phyloP scores from a whole-genome alignment of 1,140 invertebrate species.

The Atta cephalotes region DNA sequence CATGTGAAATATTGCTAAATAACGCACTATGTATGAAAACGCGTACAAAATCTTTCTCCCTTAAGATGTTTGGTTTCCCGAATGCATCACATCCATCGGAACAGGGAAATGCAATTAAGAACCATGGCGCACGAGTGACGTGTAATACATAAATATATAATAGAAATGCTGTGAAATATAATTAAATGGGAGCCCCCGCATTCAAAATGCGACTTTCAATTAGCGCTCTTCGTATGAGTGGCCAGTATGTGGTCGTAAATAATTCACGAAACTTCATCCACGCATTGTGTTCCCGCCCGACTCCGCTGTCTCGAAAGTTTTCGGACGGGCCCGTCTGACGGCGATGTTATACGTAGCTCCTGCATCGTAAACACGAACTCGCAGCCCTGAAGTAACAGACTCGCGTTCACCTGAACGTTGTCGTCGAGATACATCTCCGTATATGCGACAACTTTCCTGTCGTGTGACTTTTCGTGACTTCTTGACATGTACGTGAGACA shows the following conservation, averaged over 20 bases:
- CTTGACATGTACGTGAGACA: slow-evolving; percentile 14
- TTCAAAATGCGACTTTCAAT: slow-evolving; percentile 66
- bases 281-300: slow-evolving; percentile 11
- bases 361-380: slow-evolving; percentile 64
- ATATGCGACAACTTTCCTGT: slow-evolving; percentile 44
- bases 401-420: slow-evolving; percentile 64
- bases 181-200: slow-evolving; percentile 50
- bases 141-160: not conserved
- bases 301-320: slow-evolving; percentile 72
- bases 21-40: not conserved
- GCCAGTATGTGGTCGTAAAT: slow-evolving; percentile 61
- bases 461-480: slow-evolving; percentile 45
- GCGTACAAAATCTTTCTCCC: not conserved
- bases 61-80: not conserved
- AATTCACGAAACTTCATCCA: slow-evolving; percentile 66
- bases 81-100: not conserved
- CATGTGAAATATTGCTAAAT: not conserved
- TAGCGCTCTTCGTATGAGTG: slow-evolving; percentile 62
- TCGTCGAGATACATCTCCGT: slow-evolving; percentile 24
- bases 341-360: slow-evolving; percentile 58
- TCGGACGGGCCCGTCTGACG: slow-evolving; percentile 59
- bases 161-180: slow-evolving; percentile 65
- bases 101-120: slow-evolving; percentile 42
- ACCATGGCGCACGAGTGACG: slow-evolving; percentile 34
- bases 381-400: slow-evolving; percentile 53